Evolutionary conservation across 2,888 invertebrate species (phyloP).

Genomic region (Tipula unca): DNA sequence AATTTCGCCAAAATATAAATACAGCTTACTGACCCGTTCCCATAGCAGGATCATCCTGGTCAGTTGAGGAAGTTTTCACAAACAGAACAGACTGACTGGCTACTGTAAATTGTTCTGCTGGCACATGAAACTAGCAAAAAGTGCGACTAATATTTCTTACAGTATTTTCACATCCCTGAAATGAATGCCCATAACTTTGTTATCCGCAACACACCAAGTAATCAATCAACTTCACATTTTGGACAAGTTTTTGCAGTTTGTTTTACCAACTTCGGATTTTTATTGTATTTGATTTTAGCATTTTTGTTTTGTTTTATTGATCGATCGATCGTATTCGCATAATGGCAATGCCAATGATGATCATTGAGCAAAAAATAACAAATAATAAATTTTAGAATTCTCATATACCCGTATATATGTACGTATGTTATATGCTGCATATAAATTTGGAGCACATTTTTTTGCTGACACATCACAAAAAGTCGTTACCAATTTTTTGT

Average conservation of each 20-base stretch:
- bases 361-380: background rate
- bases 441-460: background rate
- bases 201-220: background rate
- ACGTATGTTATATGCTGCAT: background rate
- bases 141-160: no score
- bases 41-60: no score
- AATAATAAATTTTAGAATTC: background rate
- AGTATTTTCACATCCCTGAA: background rate
- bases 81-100: no score
- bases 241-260: constrained; percentile 14
- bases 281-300: background rate
- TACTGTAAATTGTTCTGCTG: no score
- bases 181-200: background rate
- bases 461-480: background rate
- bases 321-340: background rate
- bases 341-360: background rate
- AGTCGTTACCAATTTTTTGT: background rate
- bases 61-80: no score
- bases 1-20: no score
- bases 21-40: no score
- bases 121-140: no score
- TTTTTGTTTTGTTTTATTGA: constrained; percentile 1
- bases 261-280: background rate
- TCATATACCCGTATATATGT: background rate
- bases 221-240: background rate